Conservation (phyloP, 2,888 invertebrate species). For the Harpalus rubripes region DNA sequence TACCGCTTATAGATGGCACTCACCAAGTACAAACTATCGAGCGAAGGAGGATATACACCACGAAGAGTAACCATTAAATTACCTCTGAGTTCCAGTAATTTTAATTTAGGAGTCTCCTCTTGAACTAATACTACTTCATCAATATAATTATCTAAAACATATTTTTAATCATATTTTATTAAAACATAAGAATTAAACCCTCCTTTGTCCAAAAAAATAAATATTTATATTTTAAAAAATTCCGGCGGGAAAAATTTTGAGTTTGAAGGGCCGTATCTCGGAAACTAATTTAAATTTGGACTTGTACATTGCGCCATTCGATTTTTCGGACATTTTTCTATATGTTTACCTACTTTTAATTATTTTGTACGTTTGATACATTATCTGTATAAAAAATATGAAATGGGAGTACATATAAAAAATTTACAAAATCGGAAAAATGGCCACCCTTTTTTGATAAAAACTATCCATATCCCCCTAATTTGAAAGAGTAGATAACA, state of each 20-base stretch:
- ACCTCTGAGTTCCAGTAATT: slow-evolving; percentile 80
- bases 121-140: slow-evolving; percentile 22
- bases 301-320: background rate
- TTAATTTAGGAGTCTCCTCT: slow-evolving; percentile 74
- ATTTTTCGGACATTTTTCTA: background rate
- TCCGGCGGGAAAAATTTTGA: background rate
- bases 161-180: background rate
- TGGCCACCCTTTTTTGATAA: no score
- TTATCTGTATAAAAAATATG: background rate
- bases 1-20: slow-evolving; percentile 48
- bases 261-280: background rate
- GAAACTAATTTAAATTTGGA: background rate
- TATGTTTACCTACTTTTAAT: background rate
- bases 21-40: slow-evolving; percentile 86
- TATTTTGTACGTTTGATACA: background rate
- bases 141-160: slow-evolving; percentile 50
- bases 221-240: background rate
- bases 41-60: slow-evolving; percentile 77
- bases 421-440: no score
- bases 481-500: background rate
- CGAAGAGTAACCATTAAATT: slow-evolving; percentile 78
- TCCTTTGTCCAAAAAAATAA: background rate
- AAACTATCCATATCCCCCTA: no score
- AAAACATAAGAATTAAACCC: background rate
- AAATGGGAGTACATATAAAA: background rate